Evolutionary conservation across 1,140 invertebrate species (phyloP), one percentile per base, ranked within the genome.

Genomic region (Heliconius eleuchia): DNA sequence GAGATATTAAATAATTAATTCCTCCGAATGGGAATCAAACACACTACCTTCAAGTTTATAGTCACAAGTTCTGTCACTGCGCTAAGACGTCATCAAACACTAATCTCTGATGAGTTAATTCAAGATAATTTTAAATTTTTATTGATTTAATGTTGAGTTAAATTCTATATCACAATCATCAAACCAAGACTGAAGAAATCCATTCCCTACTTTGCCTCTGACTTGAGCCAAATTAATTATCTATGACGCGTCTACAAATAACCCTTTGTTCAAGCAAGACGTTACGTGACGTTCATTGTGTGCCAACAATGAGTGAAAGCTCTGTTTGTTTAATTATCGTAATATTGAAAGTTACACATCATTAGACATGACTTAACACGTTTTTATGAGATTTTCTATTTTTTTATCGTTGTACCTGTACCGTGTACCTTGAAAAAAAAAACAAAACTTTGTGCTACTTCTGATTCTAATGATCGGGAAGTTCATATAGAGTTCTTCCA

Each of bases 281-380:
- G 71, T 46, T 30, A n/a, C 74, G 74, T 66, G 55, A 42, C 55
- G 57, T 8, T 71, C 52, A 78, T 79, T 81, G 80, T 81, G 46
- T 34, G 50, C 39, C 71, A 79, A 82, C 82, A 81, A 81, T 80
- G 80, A 84, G 83, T 78, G 82, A 84, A 81, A 52, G n/a, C 30
- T 23, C 30, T 19, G 27, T 76, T 75, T 71, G 77, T 73, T 82
- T 79, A 82, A 82, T 82, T 76, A 82, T 73, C 73, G 74, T 42
- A n/a, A 76, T 76, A 76, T 76, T 76, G 74, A 30, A 46, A 27
- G 19, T 70, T 76, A 76, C 74, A 76, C 55, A 16, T 50, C 74
- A 76, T 76, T 76, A 76, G 34, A n/a, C 37, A 16, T 39, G 57
- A 37, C 37, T 76, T 76, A 66, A 66, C n/a, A 71, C 9, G 30